Conservation (phyloP, 30 jellyfish, hydroid and myxozoan species). For the Aurelia sp. region DNA sequence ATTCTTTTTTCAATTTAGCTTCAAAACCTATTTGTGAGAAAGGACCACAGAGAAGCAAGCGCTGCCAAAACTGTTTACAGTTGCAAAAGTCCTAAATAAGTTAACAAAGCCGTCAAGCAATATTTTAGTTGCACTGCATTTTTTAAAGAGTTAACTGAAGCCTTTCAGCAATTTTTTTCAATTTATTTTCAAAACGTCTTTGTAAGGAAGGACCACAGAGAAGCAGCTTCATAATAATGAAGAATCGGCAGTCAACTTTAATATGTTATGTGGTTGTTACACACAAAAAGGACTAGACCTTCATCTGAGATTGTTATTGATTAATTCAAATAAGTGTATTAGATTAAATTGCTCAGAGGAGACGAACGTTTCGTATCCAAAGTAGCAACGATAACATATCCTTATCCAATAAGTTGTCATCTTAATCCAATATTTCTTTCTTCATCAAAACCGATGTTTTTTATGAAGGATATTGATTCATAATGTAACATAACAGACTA, state of each 20-base stretch:
- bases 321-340: conserved; percentile 28
- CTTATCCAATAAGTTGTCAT: conserved; percentile 24
- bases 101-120: too few species aligned
- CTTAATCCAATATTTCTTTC: conserved; percentile 40
- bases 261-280: neutral
- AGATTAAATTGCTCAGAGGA: conserved; percentile 31
- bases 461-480: conserved; percentile 17
- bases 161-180: too few species aligned
- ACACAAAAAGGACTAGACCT: neutral
- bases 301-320: conserved; percentile 6
- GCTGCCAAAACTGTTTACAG: too few species aligned
- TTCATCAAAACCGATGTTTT: conserved; percentile 51
- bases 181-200: neutral
- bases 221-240: too few species aligned
- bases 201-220: too few species aligned
- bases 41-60: too few species aligned
- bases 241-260: neutral
- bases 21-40: too few species aligned
- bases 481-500: conserved; percentile 6
- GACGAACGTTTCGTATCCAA: conserved; percentile 46
- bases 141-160: too few species aligned
- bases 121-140: too few species aligned
- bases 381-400: conserved; percentile 46
- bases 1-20: too few species aligned
- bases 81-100: too few species aligned